Evolutionary conservation across 1,140 invertebrate genomes (phyloP), one percentile per base, ranked within the genome.

Genomic region (Asbolus verrucosus): DNA sequence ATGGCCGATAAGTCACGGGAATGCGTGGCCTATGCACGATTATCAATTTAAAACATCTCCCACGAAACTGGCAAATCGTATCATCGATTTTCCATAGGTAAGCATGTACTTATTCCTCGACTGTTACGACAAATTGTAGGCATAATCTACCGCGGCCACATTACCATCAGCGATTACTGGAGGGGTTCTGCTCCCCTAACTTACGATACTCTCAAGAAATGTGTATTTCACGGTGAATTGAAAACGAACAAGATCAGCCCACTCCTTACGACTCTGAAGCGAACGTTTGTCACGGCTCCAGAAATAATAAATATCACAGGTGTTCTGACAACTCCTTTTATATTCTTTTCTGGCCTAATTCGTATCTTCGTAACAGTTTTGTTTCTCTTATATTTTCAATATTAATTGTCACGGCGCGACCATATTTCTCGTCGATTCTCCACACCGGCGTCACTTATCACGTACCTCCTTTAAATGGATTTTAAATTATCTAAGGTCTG

Each of bases 151-250:
- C 27, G 46, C 46, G 21, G 46, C 14, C 46, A 8, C 46, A 54
- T 54, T 54, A 54, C 19, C 19, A 54, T 54, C 46, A 54, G 11
- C 46, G 19, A 54, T 54, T 54, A 24, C 21, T 54, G n/a, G 46
- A 1, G 21, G 46, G 21, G 21, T 27, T n/a, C 21, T 27, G 11
- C 21, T 54, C 21, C 46, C 46, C 46, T 54, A 27, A 54, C 46
- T 54, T 54, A 54, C 27, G 4, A 27, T 21, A 54, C 46, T 54
- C 46, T 21, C 11, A 3, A 54, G 46, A 54, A 54, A 54, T 54
- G 27, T 54, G 46, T n/a, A n/a, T 54, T 54, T 54, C 46, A 54
- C 27, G 21, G 46, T 24, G 27, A 54, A 54, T 54, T 54, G 46
- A 54, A 54, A 54, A 54, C 27, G 21, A 54, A 11, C 19, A 21